Conservation (phyloP, 2,888 invertebrate species). For the Callyntrura sp. region DNA sequence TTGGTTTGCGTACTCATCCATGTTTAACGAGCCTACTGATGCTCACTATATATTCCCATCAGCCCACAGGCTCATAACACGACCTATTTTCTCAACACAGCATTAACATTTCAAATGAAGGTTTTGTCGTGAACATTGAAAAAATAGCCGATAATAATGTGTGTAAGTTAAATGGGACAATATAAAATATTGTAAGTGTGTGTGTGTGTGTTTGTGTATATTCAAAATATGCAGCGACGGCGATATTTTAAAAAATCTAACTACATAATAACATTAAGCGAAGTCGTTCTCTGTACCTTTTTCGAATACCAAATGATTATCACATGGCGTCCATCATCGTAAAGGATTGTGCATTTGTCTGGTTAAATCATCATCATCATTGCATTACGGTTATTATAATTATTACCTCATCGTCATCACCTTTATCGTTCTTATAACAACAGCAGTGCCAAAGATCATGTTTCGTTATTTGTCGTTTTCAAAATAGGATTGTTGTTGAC, state of each 20-base stretch:
- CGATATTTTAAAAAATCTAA: neutral
- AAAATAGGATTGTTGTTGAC: neutral
- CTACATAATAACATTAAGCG: neutral
- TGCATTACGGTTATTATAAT: slow-evolving; percentile 33
- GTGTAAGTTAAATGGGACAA: slow-evolving; percentile 68
- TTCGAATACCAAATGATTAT: neutral
- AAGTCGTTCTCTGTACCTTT: neutral
- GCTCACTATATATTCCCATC: neutral
- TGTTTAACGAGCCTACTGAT: neutral
- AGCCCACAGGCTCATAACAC: slow-evolving; percentile 28
- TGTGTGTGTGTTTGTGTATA: slow-evolving; percentile 33
- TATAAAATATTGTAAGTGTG: neutral
- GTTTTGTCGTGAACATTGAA: neutral
- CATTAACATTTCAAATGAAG: neutral
- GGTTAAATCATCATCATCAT: slow-evolving; percentile 43
- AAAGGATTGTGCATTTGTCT: neutral
- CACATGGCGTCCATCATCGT: neutral
- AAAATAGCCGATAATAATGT: slow-evolving; percentile 19
- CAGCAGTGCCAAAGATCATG: slow-evolving; percentile 59
- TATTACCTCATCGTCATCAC: slow-evolving; percentile 31
- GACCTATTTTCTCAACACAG: slow-evolving; percentile 37
- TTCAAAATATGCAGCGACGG: neutral
- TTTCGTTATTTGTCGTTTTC: slow-evolving; percentile 29
- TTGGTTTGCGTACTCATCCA: neutral
- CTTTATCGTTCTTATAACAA: neutral